phyloP scores from a whole-genome alignment of 23 tunicate genomes.

The Halocynthia roretzi region DNA sequence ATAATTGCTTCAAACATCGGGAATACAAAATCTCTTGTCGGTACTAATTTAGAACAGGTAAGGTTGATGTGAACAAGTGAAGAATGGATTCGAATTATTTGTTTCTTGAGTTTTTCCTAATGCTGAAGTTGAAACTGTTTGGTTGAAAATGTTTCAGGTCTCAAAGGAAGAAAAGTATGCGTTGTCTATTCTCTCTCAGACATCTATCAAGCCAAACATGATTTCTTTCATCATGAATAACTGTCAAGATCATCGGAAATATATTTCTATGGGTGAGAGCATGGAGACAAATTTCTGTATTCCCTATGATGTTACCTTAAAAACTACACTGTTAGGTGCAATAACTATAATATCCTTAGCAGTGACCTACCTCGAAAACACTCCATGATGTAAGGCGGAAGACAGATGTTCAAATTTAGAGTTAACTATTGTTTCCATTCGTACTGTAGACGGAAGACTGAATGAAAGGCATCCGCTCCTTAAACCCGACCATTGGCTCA shows the following conservation, averaged over 20 bases:
- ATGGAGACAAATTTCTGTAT: background rate
- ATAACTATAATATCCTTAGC: too few relatives aligned
- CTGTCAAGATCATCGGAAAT: background rate
- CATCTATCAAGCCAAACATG: background rate
- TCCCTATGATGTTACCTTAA: too few relatives aligned
- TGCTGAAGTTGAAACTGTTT: too few relatives aligned
- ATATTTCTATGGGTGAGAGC: background rate
- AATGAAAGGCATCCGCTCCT: background rate
- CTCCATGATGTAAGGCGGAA: too few relatives aligned
- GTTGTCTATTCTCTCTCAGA: background rate
- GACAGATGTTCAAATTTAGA: background rate
- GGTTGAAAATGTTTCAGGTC: background rate
- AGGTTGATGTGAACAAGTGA: background rate
- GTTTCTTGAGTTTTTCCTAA: too few relatives aligned
- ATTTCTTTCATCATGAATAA: conserved; percentile 1
- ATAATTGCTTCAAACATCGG: too few relatives aligned
- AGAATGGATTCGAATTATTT: background rate
- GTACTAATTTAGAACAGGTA: background rate
- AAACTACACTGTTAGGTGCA: too few relatives aligned
- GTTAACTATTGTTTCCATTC: background rate
- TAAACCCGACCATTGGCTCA: background rate
- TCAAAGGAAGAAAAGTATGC: background rate
- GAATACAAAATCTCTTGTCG: background rate
- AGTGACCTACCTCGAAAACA: too few relatives aligned
- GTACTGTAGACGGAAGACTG: background rate